Evolutionary conservation across 2,888 invertebrate genomes (phyloP), one percentile per base, ranked within the genome.

Genomic region (Cecidostiba fungosa): DNA sequence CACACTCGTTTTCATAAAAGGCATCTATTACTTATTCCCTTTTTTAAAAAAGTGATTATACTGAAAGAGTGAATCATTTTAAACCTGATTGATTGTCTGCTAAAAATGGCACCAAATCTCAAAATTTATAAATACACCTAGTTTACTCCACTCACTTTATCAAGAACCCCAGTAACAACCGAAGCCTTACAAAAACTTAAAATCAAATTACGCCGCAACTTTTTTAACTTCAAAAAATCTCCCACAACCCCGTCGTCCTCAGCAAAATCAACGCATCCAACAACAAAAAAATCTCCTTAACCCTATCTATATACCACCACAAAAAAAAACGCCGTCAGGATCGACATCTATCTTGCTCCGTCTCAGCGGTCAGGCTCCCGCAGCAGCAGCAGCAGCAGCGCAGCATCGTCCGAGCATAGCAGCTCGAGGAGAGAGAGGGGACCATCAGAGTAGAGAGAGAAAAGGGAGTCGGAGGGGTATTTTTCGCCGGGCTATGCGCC

Each of bases 391-490:
- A 29, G 66, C 69, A 19, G 29, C n/a, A n/a, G n/a, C 36, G 72
- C 36, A 39, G 39, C 36, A 23, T 23, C 72, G 72, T 72, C 72
- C 72, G 72, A 72, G 72, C 66, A 66, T 23, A 26, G 26, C 29
- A 66, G 66, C 29, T 12, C 29, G 29, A 43, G 72, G 4, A 19
- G 69, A 29, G 66, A 29, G 72, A 39, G 43, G 72, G 70, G 54
- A 82, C 36, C 66, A 77, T 14, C 16, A 54, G n/a, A 59, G 76
- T 84, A 77, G 83, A 76, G 85, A 87, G 70, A 85, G 85, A 82
- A 50, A 85, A 85, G 83, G 77, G 73, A 72, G 50, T 32, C 81
- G 77, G 85, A 86, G 85, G 85, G 85, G 83, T 86, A 86, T 86
- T 84, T 86, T 86, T 84, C 81, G 81, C 84, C 74, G 86, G 86